These are phyloP conservation scores for Tyria jacobaeae DNA, from an alignment of 2,888 invertebrate genomes.

Conservation along the genomic window DNA sequence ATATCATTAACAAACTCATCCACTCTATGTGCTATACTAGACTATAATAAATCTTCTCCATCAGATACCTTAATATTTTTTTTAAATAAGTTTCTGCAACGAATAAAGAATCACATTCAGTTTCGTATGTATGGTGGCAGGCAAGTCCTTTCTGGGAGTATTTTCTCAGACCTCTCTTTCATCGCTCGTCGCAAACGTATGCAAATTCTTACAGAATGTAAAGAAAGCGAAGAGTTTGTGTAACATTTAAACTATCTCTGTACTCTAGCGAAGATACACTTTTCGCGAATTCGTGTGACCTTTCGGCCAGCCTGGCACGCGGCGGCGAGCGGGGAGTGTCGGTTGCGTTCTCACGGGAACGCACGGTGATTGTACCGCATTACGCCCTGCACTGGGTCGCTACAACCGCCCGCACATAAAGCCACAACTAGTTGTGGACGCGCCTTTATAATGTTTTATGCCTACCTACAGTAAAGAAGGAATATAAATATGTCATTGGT, in stretches of 20 bases:
- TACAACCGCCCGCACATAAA: slow-evolving; percentile 58
- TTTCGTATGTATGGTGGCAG: no score
- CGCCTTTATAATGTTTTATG: slow-evolving; percentile 37
- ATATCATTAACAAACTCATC: no score
- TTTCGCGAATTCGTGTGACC: slow-evolving; percentile 62
- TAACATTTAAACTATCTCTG: background rate
- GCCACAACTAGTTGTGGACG: slow-evolving; percentile 52
- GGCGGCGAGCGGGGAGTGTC: slow-evolving; percentile 53
- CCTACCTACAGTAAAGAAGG: background rate
- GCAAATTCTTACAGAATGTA: no score
- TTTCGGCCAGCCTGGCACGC: slow-evolving; percentile 63
- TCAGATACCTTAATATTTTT: no score
- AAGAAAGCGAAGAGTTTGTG: background rate
- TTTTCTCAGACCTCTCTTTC: no score
- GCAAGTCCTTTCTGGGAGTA: no score
- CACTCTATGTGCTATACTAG: no score
- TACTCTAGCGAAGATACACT: slow-evolving; percentile 12
- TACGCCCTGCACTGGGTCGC: slow-evolving; percentile 75
- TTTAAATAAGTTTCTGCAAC: no score
- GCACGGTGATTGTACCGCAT: slow-evolving; percentile 78
- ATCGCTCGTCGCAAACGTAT: no score
- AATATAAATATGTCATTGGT: background rate
- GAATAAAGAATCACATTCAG: no score
- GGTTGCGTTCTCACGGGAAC: slow-evolving; percentile 84
- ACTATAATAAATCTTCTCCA: no score